phyloP scores from a whole-genome alignment of 2,797 vertebrate genomes.

The Betta splendens region DNA sequence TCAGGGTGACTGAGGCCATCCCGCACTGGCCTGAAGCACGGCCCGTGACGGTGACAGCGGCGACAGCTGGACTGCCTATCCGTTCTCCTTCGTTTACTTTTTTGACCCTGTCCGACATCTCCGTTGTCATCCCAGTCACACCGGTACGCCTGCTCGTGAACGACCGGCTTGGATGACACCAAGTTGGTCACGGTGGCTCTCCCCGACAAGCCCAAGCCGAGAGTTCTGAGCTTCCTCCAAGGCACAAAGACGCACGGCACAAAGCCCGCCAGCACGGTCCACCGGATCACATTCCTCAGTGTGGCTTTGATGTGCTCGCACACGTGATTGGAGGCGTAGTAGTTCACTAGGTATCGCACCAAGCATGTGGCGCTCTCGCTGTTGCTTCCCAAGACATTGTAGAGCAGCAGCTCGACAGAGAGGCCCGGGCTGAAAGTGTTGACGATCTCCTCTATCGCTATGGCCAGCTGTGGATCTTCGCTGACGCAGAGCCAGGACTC shows the following conservation, averaged over 20 bases:
- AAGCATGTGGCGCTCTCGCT: slow-evolving; percentile 13
- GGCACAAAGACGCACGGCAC: slow-evolving; percentile 22
- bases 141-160: too few relatives aligned
- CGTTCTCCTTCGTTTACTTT: too few relatives aligned
- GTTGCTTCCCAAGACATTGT: slow-evolving; percentile 29
- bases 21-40: neutral
- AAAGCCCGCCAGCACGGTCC: slow-evolving; percentile 16
- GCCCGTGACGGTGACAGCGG: too few relatives aligned
- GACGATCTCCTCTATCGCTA: slow-evolving; percentile 28
- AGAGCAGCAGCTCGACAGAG: slow-evolving; percentile 22
- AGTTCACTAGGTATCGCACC: slow-evolving; percentile 16
- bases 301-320: slow-evolving; percentile 27
- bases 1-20: neutral
- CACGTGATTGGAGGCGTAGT: slow-evolving; percentile 15
- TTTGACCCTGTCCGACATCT: too few relatives aligned
- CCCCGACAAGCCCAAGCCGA: neutral
- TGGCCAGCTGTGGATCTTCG: slow-evolving; percentile 18
- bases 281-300: slow-evolving; percentile 19
- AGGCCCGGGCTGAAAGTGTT: slow-evolving; percentile 23
- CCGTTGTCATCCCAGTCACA: too few relatives aligned
- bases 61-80: too few relatives aligned
- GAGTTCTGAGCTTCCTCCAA: slow-evolving; percentile 5
- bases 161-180: neutral
- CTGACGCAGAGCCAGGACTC: slow-evolving; percentile 16
- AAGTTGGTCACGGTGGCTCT: neutral